Base-by-base conservation (phyloP, 2,797 vertebrate species). In the Oreochromis grahami region DNA sequence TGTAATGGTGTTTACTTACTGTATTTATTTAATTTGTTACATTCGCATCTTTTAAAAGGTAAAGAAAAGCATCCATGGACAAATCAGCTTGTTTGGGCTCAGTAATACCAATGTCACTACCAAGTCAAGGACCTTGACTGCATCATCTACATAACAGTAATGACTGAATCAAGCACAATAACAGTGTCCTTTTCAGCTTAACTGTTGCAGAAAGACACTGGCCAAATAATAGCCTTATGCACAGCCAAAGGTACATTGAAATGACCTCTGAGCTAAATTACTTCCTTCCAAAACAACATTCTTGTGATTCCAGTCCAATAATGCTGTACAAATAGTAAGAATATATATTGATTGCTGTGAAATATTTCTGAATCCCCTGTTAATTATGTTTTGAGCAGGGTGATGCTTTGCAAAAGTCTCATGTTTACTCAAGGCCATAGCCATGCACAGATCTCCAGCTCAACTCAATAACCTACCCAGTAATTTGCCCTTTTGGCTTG, bases 221-320 rank as follows among this genome's bases (percentile, higher is more conserved):
- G 21, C 68, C 55, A 79, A 84, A 48, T 53, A 34, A n/a, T 60
- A 63, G 70, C 43, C 58, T 83, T 50, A 78, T 38, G 76, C 53
- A 79, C 60, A 60, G 77, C 51, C 81, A 63, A 17, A 65, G 36
- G 50, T 32, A 52, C 43, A 63, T 58, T 79, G 79, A 83, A 88
- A 34, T 58, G 78, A 72, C 70, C 60, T 6, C 4, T 38, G 43
- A 86, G 77, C 77, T 81, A 80, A 88, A 89, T 41, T 48, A 53
- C 21, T 80, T 83, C 38, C 80, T 87, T 91, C 79, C 84, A 94
- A 93, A 95, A 91, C 89, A 93, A 88, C 84, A 95, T 93, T 91
- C 85, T 83, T 84, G 70, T 38, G 32, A 90, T 91, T 91, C 89
- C 82, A 79, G 8, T 29, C 68, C 76, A 77, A 90, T 52, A 76